Evolutionary conservation across 2,888 invertebrate species (phyloP).

Genomic region (Unio pictorum): DNA sequence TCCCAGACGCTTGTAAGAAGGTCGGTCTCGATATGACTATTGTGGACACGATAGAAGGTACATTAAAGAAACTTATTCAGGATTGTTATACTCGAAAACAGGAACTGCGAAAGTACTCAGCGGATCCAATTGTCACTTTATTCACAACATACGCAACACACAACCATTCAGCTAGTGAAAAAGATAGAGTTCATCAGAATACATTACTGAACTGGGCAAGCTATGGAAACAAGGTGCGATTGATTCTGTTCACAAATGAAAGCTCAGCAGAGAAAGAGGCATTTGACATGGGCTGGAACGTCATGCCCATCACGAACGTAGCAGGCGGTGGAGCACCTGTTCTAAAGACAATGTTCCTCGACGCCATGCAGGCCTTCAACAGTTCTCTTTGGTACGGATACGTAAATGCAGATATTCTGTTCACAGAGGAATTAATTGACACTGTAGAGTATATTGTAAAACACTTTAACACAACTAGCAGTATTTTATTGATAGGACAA

Average conservation of each 20-base stretch:
- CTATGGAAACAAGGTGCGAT: slow-evolving; percentile 28
- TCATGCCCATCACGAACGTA: slow-evolving; percentile 14
- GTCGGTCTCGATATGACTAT: slow-evolving; percentile 1
- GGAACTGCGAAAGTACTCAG: not conserved
- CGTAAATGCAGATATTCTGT: slow-evolving; percentile 39
- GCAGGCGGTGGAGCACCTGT: slow-evolving; percentile 25
- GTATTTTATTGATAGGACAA: slow-evolving; percentile 31
- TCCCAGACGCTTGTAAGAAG: slow-evolving; percentile 14
- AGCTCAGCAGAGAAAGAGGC: slow-evolving; percentile 11
- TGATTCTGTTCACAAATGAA: slow-evolving; percentile 43
- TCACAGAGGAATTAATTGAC: slow-evolving; percentile 24
- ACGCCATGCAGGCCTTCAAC: slow-evolving; percentile 24
- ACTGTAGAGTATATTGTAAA: slow-evolving; percentile 21
- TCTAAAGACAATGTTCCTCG: slow-evolving; percentile 30
- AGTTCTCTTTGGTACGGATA: slow-evolving; percentile 34
- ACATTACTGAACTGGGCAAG: slow-evolving; percentile 42
- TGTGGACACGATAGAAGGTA: not conserved
- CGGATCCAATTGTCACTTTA: slow-evolving; percentile 20
- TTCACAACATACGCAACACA: slow-evolving; percentile 33
- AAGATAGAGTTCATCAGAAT: slow-evolving; percentile 35
- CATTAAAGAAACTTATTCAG: slow-evolving; percentile 11
- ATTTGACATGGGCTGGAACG: slow-evolving; percentile 31
- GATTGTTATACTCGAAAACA: slow-evolving; percentile 5
- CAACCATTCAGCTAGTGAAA: slow-evolving; percentile 24
- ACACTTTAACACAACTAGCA: slow-evolving; percentile 8